Evolutionary conservation across 2,113 vertebrate genomes (phyloP), one percentile per base, ranked within the genome.

Genomic region (Channa maculata): DNA sequence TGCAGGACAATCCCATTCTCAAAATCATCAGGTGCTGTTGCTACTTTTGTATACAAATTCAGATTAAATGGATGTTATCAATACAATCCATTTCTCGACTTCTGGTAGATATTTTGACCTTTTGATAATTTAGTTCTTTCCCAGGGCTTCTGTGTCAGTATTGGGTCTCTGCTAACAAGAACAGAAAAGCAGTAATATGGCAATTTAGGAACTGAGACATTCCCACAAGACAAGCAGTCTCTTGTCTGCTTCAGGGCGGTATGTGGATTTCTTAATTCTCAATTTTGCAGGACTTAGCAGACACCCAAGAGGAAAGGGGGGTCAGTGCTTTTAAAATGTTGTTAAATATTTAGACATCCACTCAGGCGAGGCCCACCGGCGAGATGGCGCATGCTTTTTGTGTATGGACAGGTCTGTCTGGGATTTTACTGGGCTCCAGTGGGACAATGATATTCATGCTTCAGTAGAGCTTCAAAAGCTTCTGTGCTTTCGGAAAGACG

Each of bases 261-360:
- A 13, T 74, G 55, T 54, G 49, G 14, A 24, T 57, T 51, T 62
- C 63, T 54, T 70, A 38, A 71, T 52, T 72, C 61, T 54, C 9
- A 78, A 55, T 82, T 75, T 71, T 83, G 37, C 75, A 53, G 77
- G 71, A 76, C 38, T 64, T 80, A 51, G 36, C 71, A 66, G 71
- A 67, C 38, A 58, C 69, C 58, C 77, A 6, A 45, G 60, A 76
- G 77, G 49, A 70, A 69, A 67, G 11, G 6, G 45, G 34, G 45
- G 49, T 48, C 60, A 50, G 62, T 61, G 70, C 80, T 88, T 89
- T 89, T 87, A 86, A 88, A 84, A 84, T 65, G 55, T 67, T 75
- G 70, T 92, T 89, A 91, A 89, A 92, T 90, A 92, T 92, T 92
- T 91, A 88, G 76, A 81, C 63, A 67, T 73, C 71, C 73, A 59